Conservation (phyloP, 2,113 vertebrate species). For the Lontra canadensis region DNA sequence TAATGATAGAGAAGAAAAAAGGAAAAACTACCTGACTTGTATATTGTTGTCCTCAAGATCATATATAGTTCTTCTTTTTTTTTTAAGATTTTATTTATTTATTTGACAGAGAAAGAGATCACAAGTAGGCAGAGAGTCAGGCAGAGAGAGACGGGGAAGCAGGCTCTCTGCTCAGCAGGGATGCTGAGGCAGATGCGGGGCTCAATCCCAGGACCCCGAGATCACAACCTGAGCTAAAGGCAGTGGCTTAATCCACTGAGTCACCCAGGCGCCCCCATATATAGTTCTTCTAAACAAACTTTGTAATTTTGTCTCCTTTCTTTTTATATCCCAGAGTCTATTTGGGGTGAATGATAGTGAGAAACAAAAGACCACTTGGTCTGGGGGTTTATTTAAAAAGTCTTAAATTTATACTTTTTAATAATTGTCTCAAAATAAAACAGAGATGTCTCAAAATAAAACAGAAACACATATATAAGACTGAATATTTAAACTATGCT, state of each 20-base stretch:
- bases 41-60: background rate
- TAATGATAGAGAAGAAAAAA: background rate
- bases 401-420: background rate
- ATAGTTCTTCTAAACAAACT: background rate
- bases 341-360: background rate
- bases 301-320: background rate
- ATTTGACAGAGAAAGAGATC: too few relatives aligned
- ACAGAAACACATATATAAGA: background rate
- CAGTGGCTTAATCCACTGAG: too few relatives aligned
- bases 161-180: too few relatives aligned
- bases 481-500: background rate
- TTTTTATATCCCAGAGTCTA: background rate
- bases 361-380: background rate
- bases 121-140: too few relatives aligned
- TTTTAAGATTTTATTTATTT: too few relatives aligned
- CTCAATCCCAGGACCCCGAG: too few relatives aligned
- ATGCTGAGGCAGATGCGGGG: too few relatives aligned
- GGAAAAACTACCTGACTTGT: background rate
- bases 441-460: background rate
- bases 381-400: background rate
- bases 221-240: too few relatives aligned
- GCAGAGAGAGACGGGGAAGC: too few relatives aligned
- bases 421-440: background rate
- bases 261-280: too few relatives aligned
- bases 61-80: background rate